Evolutionary conservation across 2,888 invertebrate genomes (phyloP).

Genomic region (Heteropelma amictum): DNA sequence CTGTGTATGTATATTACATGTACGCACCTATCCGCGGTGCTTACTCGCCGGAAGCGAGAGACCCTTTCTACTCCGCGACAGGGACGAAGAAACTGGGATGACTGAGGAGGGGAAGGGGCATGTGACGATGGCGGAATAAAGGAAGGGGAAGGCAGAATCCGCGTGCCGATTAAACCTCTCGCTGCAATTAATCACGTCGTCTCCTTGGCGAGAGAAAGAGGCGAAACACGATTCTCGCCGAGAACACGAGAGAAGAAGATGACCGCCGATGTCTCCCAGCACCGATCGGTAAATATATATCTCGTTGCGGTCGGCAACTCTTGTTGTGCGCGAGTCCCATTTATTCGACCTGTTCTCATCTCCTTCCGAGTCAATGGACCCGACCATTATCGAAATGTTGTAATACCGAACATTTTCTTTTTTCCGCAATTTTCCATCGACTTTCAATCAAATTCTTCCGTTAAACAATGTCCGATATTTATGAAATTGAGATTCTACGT

Average conservation of each 20-base stretch:
- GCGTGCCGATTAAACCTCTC: conserved; percentile 56
- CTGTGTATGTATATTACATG: neutral
- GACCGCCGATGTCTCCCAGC: neutral
- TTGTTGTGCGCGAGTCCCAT: neutral
- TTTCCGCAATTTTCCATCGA: too few relatives aligned
- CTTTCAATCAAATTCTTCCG: too few relatives aligned
- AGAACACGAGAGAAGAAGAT: neutral
- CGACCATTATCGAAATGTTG: too few relatives aligned
- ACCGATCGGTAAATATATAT: conserved; percentile 15
- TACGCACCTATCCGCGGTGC: neutral
- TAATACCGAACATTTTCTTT: too few relatives aligned
- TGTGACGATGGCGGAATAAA: conserved; percentile 1
- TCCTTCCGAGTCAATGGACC: too few relatives aligned
- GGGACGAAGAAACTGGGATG: conserved; percentile 1
- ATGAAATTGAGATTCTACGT: too few relatives aligned
- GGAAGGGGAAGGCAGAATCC: neutral
- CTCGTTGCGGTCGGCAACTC: neutral
- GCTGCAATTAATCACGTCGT: conserved; percentile 56
- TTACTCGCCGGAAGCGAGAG: conserved; percentile 57
- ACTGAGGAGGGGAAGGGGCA: neutral
- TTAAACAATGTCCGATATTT: too few relatives aligned
- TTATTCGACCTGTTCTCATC: neutral
- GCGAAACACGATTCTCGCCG: conserved; percentile 37
- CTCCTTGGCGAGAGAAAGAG: conserved; percentile 47
- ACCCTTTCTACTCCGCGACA: conserved; percentile 36